These are phyloP conservation scores for Microcaecilia unicolor DNA, from an alignment of 2,797 vertebrate species.

Conservation along the genomic window DNA sequence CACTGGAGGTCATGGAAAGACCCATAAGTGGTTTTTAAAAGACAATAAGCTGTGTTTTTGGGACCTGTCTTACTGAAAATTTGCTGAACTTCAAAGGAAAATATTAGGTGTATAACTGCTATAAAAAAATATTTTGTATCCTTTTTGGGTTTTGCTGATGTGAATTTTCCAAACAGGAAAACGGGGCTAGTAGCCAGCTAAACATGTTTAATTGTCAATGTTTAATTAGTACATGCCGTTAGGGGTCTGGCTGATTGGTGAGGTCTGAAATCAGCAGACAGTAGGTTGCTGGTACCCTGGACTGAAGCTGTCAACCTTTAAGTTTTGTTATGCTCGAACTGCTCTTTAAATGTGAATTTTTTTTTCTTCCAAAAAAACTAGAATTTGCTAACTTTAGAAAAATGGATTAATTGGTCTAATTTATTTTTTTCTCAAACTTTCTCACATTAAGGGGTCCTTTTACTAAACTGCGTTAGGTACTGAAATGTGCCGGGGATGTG, in stretches of 20 bases:
- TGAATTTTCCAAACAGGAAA: too few species aligned
- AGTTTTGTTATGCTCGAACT: not conserved
- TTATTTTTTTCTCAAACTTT: too few species aligned
- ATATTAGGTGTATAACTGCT: too few species aligned
- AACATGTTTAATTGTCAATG: not conserved
- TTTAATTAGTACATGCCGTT: slow-evolving; percentile 6
- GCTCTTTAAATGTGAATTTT: not conserved
- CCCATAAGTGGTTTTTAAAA: too few species aligned
- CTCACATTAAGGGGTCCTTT: too few species aligned
- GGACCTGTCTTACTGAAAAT: accelerated
- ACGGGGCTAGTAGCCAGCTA: not conserved
- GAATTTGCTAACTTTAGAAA: too few species aligned
- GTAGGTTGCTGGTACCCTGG: not conserved
- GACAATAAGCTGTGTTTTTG: accelerated
- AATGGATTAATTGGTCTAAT: too few species aligned
- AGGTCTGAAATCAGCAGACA: too few species aligned
- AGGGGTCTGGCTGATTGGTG: not conserved
- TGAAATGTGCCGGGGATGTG: too few species aligned
- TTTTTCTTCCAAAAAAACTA: not conserved
- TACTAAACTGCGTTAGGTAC: too few species aligned
- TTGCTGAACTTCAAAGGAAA: not conserved
- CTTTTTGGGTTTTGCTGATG: too few species aligned
- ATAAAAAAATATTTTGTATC: too few species aligned
- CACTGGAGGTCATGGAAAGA: not conserved
- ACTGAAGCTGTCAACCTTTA: not conserved